These are phyloP conservation scores for Cryptocephalus moraei DNA, from an alignment of 2,888 invertebrate species.

Conservation along the genomic window DNA sequence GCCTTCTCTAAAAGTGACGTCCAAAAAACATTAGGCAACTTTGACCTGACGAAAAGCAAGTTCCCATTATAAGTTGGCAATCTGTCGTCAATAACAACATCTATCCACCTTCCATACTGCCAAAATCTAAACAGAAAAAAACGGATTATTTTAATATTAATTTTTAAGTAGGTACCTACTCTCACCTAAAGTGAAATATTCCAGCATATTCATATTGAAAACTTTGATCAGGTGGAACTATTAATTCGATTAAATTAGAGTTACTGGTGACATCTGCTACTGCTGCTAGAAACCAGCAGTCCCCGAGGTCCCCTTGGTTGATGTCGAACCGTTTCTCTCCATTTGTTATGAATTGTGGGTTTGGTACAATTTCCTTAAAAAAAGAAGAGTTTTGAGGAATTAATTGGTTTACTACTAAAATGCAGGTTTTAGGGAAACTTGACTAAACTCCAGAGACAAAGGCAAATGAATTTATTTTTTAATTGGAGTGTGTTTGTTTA, in stretches of 20 bases:
- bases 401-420: not conserved
- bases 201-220: slow-evolving; percentile 89
- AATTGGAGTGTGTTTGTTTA: no score
- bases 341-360: slow-evolving; percentile 82
- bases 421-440: not conserved
- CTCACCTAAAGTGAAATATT: slow-evolving; percentile 79
- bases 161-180: not conserved
- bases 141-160: not conserved
- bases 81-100: slow-evolving; percentile 84
- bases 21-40: slow-evolving; percentile 85
- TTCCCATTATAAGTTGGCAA: slow-evolving; percentile 74
- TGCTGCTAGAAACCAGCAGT: slow-evolving; percentile 92
- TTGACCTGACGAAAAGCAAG: slow-evolving; percentile 75
- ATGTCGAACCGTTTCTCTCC: slow-evolving; percentile 95
- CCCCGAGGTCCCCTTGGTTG: slow-evolving; percentile 92
- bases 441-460: not conserved
- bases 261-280: slow-evolving; percentile 85
- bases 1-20: slow-evolving; percentile 88
- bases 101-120: slow-evolving; percentile 89
- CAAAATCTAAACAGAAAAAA: slow-evolving; percentile 55
- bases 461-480: no score
- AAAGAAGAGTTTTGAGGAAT: slow-evolving; percentile 1
- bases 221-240: slow-evolving; percentile 88
- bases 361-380: slow-evolving; percentile 65
- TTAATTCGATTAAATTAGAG: slow-evolving; percentile 74